Conservation (phyloP, 1,140 invertebrate species). For the Hypsibius dujardini region DNA sequence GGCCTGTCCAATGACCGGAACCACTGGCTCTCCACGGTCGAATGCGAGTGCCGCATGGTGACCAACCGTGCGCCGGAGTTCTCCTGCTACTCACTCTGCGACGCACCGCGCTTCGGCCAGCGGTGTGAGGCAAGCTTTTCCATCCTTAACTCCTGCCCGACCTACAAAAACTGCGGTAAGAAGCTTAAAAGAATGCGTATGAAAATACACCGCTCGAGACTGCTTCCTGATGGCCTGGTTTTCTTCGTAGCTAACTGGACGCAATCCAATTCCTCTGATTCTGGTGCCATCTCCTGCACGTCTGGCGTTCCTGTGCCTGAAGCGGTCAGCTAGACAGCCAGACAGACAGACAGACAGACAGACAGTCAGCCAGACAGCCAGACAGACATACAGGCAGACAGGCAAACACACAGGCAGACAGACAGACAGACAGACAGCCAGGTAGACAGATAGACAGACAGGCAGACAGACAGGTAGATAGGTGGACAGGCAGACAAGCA, state of each 20-base stretch:
- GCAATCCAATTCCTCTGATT: neutral
- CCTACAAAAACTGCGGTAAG: constrained; percentile 7
- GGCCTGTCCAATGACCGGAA: constrained; percentile 13
- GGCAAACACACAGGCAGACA: too few species aligned
- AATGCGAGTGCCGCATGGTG: constrained; percentile 11
- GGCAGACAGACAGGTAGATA: too few species aligned
- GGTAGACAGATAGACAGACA: too few species aligned
- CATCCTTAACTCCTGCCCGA: neutral
- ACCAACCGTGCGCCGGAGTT: neutral
- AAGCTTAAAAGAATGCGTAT: too few species aligned
- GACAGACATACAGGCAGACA: too few species aligned
- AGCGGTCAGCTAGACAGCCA: neutral
- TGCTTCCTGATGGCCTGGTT: neutral
- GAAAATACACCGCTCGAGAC: too few species aligned
- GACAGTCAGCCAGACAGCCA: too few species aligned
- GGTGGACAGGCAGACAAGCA: too few species aligned
- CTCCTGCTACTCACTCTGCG: constrained; percentile 11
- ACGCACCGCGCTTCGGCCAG: neutral
- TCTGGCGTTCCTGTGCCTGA: neutral
- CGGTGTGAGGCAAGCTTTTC: neutral
- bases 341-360: too few species aligned
- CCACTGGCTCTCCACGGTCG: constrained; percentile 16
- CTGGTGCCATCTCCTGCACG: neutral
- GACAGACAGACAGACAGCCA: too few species aligned
- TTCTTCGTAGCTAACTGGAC: neutral